Conservation (phyloP, 2,888 invertebrate species). For the Phaonia tiefii region DNA sequence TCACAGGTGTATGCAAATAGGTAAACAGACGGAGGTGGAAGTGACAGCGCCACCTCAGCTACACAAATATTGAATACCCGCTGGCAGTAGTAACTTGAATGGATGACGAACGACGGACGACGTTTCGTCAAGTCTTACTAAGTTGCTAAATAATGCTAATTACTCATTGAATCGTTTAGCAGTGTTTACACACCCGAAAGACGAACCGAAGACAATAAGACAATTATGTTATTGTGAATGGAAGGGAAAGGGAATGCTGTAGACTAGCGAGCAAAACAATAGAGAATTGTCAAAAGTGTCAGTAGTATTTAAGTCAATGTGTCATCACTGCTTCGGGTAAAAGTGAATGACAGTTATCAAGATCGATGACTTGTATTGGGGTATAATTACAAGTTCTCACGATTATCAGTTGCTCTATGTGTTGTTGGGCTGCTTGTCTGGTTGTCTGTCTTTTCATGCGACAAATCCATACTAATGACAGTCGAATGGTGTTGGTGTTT, state of each 20-base stretch:
- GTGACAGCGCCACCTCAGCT: not conserved
- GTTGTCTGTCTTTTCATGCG: not conserved
- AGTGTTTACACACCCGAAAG: conserved; percentile 45
- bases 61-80: conserved; percentile 15
- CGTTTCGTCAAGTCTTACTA: not conserved
- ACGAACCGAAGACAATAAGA: conserved; percentile 22
- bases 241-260: not conserved
- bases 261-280: conserved; percentile 25
- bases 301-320: conserved; percentile 65
- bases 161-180: conserved; percentile 65
- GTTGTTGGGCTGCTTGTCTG: conserved; percentile 24
- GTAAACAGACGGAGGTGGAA: not conserved
- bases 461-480: conserved; percentile 9
- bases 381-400: conserved; percentile 59
- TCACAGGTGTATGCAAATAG: conserved; percentile 49
- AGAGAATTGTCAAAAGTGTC: conserved; percentile 57
- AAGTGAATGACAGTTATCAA: conserved; percentile 45
- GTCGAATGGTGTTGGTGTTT: not conserved
- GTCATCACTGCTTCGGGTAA: conserved; percentile 47
- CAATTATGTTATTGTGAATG: conserved; percentile 40
- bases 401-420: conserved; percentile 45
- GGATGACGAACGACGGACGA: not conserved
- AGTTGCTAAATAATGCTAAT: conserved; percentile 65
- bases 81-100: not conserved
- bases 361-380: conserved; percentile 44